Evolutionary conservation across 2,888 invertebrate species (phyloP).

Genomic region (Octodonta nipae): DNA sequence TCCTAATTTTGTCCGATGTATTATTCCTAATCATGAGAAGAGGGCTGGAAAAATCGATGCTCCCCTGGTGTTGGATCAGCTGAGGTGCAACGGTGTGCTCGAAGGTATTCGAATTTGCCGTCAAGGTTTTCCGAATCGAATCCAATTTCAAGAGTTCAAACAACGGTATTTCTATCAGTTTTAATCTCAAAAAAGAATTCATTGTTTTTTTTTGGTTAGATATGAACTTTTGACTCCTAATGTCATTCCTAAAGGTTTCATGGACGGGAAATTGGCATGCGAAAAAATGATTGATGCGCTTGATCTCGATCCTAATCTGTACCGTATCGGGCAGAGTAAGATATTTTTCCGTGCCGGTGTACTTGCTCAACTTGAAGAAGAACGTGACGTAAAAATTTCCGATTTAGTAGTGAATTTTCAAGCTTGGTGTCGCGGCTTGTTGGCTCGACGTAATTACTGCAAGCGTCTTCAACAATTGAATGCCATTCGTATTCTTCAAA

Average conservation of each 20-base stretch:
- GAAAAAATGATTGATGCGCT: conserved; percentile 96
- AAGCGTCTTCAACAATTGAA: conserved; percentile 94
- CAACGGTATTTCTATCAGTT: too few species aligned
- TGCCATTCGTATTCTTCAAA: conserved; percentile 95
- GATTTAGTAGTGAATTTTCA: conserved; percentile 93
- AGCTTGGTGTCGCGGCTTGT: conserved; percentile 88
- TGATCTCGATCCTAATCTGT: conserved; percentile 91
- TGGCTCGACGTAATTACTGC: conserved; percentile 90
- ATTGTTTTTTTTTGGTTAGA: too few species aligned
- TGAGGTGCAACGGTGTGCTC: conserved; percentile 96
- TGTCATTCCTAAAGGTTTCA: conserved; percentile 97
- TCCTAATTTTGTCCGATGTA: conserved; percentile 98
- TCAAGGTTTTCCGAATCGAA: conserved; percentile 98
- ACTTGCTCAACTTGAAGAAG: conserved; percentile 95
- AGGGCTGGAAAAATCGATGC: conserved; percentile 97
- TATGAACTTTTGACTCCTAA: conserved; percentile 97
- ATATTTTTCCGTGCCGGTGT: conserved; percentile 99
- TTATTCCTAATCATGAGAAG: conserved; percentile 99
- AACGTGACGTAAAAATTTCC: conserved; percentile 95
- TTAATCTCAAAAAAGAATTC: too few species aligned
- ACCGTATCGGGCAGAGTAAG: conserved; percentile 96
- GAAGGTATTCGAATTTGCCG: conserved; percentile 99
- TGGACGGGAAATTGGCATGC: conserved; percentile 99
- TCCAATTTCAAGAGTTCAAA: conserved; percentile 96
- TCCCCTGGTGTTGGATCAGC: conserved; percentile 88